Conservation (phyloP, 2,113 vertebrate genomes). For the Origma solitaria region DNA sequence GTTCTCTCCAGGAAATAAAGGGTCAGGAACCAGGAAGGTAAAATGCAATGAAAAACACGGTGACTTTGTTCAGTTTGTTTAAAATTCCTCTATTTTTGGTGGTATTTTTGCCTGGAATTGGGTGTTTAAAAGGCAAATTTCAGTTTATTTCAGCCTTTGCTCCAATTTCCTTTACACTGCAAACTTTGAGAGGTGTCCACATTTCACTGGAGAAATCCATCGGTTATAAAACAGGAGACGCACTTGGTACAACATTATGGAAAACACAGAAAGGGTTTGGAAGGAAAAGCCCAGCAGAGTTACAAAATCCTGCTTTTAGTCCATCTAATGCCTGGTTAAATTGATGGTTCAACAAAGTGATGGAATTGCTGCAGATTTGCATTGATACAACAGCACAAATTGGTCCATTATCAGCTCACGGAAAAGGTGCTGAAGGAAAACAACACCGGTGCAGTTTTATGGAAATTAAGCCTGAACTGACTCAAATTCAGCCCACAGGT, state of each 20-base stretch:
- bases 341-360: not conserved
- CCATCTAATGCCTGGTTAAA: not conserved
- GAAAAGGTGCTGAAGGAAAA: not conserved
- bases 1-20: not conserved
- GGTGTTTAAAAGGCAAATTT: not conserved
- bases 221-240: not conserved
- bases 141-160: not conserved
- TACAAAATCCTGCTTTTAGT: not conserved
- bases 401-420: not conserved
- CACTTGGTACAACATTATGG: not conserved
- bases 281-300: not conserved
- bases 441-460: not conserved
- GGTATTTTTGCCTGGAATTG: not conserved
- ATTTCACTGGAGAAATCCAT: not conserved
- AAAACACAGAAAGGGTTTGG: not conserved
- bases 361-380: not conserved
- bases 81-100: not conserved
- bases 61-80: not conserved
- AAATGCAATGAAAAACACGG: not conserved
- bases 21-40: not conserved
- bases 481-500: not conserved
- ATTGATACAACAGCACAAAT: not conserved
- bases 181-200: not conserved
- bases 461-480: not conserved
- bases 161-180: not conserved